Percentiles rank a stretch among this genome's conserved stretches.
These are phyloP conservation scores for Drosophila setifemur DNA, from an alignment of 1,140 invertebrate species.

Conservation along the genomic window DNA sequence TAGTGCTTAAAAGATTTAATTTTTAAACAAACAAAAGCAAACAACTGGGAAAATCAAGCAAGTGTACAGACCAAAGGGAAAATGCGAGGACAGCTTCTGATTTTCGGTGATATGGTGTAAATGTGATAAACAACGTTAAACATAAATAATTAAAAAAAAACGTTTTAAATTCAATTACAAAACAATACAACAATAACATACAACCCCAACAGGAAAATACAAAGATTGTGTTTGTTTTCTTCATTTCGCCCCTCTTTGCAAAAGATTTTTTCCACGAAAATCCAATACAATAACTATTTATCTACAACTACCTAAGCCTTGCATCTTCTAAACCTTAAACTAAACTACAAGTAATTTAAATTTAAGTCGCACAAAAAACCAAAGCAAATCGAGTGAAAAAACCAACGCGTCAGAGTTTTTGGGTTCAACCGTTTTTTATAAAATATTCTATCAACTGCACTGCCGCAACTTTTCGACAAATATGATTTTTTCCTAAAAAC, in stretches of 20 bases:
- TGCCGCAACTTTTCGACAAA: slow-evolving; percentile 74
- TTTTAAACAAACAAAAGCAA: slow-evolving; percentile 57
- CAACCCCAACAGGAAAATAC: slow-evolving; percentile 20
- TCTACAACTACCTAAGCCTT: slow-evolving; percentile 66
- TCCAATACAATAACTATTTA: slow-evolving; percentile 50
- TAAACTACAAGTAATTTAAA: slow-evolving; percentile 30
- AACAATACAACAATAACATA: slow-evolving; percentile 12
- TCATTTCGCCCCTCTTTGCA: slow-evolving; percentile 60
- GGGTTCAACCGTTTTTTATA: slow-evolving; percentile 36
- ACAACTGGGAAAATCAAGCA: slow-evolving; percentile 68
- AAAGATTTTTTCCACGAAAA: slow-evolving; percentile 45
- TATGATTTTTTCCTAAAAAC: slow-evolving; percentile 65
- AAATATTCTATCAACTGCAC: slow-evolving; percentile 69
- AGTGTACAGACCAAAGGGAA: slow-evolving; percentile 55
- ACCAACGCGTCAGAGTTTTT: slow-evolving; percentile 44
- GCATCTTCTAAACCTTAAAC: slow-evolving; percentile 46
- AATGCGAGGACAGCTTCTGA: slow-evolving; percentile 62
- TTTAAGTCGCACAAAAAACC: slow-evolving; percentile 70
- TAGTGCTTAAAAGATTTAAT: slow-evolving; percentile 51
- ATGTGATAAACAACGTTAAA: slow-evolving; percentile 78
- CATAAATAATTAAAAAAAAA: slow-evolving; percentile 35
- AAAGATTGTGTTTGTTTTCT: slow-evolving; percentile 61
- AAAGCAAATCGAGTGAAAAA: slow-evolving; percentile 34
- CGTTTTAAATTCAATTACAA: slow-evolving; percentile 65
- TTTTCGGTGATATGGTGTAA: slow-evolving; percentile 81